Evolutionary conservation across 2,113 vertebrate genomes (phyloP).

Genomic region (Oryzias celebensis): DNA sequence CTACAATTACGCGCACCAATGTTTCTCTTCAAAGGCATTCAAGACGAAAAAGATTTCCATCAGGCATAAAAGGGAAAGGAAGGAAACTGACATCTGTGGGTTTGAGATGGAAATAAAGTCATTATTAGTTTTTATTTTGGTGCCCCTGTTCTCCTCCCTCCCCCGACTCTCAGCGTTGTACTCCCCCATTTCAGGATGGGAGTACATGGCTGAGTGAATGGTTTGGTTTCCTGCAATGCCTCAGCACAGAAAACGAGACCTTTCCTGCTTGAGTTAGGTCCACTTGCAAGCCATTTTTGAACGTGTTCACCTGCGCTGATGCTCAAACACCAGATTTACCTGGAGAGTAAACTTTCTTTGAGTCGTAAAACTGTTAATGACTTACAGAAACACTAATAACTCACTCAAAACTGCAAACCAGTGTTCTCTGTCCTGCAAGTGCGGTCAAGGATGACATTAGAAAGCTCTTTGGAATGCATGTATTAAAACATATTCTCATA

Average conservation of each 20-base stretch:
- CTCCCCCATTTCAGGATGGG: constrained; percentile 81
- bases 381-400: neutral
- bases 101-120: constrained; percentile 70
- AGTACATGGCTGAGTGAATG: constrained; percentile 77
- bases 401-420: neutral
- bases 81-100: constrained; percentile 71
- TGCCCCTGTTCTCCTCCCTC: constrained; percentile 45
- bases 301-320: constrained; percentile 54
- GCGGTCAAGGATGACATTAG: constrained; percentile 2
- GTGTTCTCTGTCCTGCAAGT: neutral
- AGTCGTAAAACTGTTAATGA: neutral
- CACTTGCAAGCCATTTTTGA: constrained; percentile 49
- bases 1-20: constrained; percentile 52
- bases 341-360: neutral
- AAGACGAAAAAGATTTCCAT: constrained; percentile 57
- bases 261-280: constrained; percentile 68
- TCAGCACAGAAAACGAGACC: constrained; percentile 72
- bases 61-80: constrained; percentile 73
- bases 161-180: constrained; percentile 57
- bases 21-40: constrained; percentile 58
- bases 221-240: constrained; percentile 73
- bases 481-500: constrained; percentile 32
- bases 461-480: neutral
- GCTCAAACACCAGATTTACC: constrained; percentile 3
- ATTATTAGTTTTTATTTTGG: constrained; percentile 77